Conservation (phyloP, 2,113 vertebrate genomes). For the Rhipidura dahli region DNA sequence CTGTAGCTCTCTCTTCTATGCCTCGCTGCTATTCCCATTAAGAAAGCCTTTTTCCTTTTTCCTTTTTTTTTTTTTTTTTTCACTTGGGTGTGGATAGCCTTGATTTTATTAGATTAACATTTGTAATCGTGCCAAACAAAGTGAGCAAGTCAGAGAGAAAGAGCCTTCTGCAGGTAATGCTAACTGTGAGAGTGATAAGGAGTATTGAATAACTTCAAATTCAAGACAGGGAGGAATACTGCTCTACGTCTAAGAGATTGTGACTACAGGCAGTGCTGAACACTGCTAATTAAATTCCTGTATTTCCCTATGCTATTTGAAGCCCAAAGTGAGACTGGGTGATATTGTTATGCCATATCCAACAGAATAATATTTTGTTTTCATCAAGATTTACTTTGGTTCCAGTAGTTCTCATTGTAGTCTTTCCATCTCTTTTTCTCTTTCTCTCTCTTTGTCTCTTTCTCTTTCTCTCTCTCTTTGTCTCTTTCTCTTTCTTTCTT, state of each 20-base stretch:
- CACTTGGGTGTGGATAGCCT: neutral
- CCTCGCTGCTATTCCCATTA: neutral
- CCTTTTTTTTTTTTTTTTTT: no score
- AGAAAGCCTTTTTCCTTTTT: neutral
- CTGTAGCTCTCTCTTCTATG: neutral
- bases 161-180: neutral
- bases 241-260: neutral
- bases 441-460: neutral
- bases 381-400: neutral
- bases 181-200: neutral
- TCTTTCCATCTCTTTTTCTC: neutral
- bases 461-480: rapidly evolving
- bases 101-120: neutral
- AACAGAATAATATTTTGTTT: neutral
- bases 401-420: neutral
- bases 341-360: neutral
- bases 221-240: neutral
- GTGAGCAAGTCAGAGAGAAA: neutral
- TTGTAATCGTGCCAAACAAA: neutral
- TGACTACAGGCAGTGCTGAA: neutral
- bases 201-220: neutral
- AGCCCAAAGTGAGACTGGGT: neutral
- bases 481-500: no score
- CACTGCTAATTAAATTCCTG: neutral
- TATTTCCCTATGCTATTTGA: neutral